These are phyloP conservation scores for Parnassius apollo DNA, from an alignment of 2,888 invertebrate species.

Conservation along the genomic window DNA sequence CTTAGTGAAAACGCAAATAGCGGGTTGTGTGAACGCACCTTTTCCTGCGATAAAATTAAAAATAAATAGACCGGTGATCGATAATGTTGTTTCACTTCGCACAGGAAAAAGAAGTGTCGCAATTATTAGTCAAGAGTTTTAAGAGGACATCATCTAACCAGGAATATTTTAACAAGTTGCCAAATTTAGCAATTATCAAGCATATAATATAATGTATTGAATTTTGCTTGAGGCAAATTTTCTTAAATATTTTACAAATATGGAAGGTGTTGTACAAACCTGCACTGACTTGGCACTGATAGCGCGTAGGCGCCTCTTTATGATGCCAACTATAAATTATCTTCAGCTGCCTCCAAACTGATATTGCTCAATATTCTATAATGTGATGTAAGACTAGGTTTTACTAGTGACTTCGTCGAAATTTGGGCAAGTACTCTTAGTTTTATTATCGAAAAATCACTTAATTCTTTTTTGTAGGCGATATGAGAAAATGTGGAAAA, in stretches of 20 bases:
- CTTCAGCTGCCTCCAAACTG: slow-evolving; percentile 8
- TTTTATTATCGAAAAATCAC: no score
- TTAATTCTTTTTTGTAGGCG: no score
- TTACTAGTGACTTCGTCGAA: no score
- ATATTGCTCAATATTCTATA: slow-evolving; percentile 4
- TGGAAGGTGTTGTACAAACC: slow-evolving; percentile 11
- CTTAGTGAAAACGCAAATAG: slow-evolving; percentile 12
- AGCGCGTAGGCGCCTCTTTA: slow-evolving; percentile 15
- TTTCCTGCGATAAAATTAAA: slow-evolving; percentile 20
- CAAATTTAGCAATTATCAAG: slow-evolving; percentile 1
- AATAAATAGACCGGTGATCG: slow-evolving; percentile 2
- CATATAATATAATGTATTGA: neutral
- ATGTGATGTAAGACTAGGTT: neutral
- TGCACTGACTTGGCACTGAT: no score
- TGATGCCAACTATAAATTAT: slow-evolving; percentile 14
- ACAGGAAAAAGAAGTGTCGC: neutral
- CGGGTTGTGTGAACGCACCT: slow-evolving; percentile 7
- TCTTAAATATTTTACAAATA: slow-evolving; percentile 15
- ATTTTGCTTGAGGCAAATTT: neutral
- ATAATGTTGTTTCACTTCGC: slow-evolving; percentile 6
- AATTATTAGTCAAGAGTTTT: neutral
- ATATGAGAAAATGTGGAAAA: no score
- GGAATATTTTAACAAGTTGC: slow-evolving; percentile 1
- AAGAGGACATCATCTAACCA: no score
- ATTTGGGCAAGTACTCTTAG: no score